Evolutionary conservation across 2,888 invertebrate genomes (phyloP).

Genomic region (Euphydryas editha): DNA sequence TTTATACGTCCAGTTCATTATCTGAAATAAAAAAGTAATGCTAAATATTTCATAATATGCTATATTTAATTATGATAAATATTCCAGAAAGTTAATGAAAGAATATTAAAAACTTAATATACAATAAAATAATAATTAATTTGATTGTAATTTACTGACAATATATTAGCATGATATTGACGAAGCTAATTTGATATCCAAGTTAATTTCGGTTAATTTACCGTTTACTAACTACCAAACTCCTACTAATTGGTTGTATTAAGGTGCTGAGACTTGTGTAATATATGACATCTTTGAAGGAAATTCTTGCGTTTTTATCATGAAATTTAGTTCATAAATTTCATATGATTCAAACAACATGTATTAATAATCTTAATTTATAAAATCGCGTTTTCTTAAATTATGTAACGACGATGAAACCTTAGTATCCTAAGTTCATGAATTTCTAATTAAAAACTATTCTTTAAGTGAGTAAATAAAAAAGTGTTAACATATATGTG

Average conservation of each 20-base stretch:
- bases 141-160: slow-evolving; percentile 1
- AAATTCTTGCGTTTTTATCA: background rate
- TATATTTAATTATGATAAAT: background rate
- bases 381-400: too few species aligned
- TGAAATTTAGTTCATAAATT: too few species aligned
- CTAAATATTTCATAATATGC: background rate
- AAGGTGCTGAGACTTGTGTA: slow-evolving; percentile 5
- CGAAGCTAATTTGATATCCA: slow-evolving; percentile 17
- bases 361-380: too few species aligned
- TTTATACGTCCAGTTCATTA: slow-evolving; percentile 71
- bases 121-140: background rate
- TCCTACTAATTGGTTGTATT: slow-evolving; percentile 16
- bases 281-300: background rate
- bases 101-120: background rate
- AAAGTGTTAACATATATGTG: too few species aligned
- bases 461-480: too few species aligned
- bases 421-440: too few species aligned
- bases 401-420: too few species aligned
- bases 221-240: slow-evolving; percentile 21
- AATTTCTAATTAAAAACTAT: too few species aligned
- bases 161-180: slow-evolving; percentile 13
- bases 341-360: too few species aligned
- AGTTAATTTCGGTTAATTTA: slow-evolving; percentile 23
- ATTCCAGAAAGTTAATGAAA: background rate
- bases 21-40: slow-evolving; percentile 51